Percentiles rank a stretch among this genome's conserved stretches.
phyloP scores from a whole-genome alignment of 2,113 vertebrate genomes.

The Podocnemis expansa region DNA sequence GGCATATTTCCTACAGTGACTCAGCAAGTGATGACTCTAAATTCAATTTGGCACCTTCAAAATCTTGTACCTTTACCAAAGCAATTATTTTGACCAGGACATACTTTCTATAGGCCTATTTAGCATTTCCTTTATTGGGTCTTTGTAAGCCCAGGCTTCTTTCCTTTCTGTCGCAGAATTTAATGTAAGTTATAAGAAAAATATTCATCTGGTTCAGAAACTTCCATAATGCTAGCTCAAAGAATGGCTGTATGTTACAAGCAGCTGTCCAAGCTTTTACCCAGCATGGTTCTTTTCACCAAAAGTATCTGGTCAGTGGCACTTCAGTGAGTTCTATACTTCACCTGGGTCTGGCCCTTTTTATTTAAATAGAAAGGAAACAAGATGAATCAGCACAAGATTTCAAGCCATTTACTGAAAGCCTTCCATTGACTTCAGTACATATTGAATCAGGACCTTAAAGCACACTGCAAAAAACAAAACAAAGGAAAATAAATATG shows the following conservation, averaged over 20 bases:
- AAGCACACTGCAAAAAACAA: neutral
- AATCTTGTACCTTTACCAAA: neutral
- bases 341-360: neutral
- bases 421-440: neutral
- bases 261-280: neutral
- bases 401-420: neutral
- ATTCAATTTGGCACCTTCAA: neutral
- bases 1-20: neutral
- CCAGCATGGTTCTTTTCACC: neutral
- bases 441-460: neutral
- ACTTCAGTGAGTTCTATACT: neutral
- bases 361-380: neutral
- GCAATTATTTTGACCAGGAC: conserved; percentile 9
- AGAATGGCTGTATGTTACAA: neutral
- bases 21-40: fast-evolving
- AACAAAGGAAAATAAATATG: no score
- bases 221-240: neutral
- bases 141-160: neutral
- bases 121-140: neutral
- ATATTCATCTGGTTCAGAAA: conserved; percentile 15
- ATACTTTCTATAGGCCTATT: neutral
- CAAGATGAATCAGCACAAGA: neutral
- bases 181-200: neutral
- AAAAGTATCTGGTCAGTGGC: neutral
- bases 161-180: neutral